Base-by-base conservation (phyloP, 2,888 invertebrate genomes). In the Drosophila meridionalis region DNA sequence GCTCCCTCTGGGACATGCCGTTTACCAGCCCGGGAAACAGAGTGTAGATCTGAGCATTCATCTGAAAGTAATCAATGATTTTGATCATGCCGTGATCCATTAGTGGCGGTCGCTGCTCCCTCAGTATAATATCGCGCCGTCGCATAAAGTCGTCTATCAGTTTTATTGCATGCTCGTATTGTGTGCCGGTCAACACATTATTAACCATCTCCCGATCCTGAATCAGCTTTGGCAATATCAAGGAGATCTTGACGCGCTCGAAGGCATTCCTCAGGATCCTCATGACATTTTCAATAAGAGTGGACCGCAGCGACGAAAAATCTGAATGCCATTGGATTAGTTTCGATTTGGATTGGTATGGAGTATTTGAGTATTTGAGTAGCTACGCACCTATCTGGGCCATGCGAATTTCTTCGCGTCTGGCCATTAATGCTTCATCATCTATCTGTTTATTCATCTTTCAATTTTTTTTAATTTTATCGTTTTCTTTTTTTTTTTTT, bases 11-110 rank as follows among this genome's bases (percentile, higher is more conserved):
- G 1, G 57, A 26, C 53, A 86, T 42, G 2, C 38, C 6, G 12
- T 69, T 65, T 9, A 62, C 14, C 30, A 61, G 52, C 5, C 6
- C 20, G 3, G 78, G 72, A 5, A 82, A 80, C 0, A 86, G 28
- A 0, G 56, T 14, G 28, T 68, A 56, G 43, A 88, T 82, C 4
- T 56, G 65, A 30, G 0, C 0, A 50, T 88, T 66, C 0, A 20
- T 48, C 52, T 82, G 89, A 36, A 87, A 88, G 45, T 65, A 87
- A 43, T 87, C 89, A 14, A 87, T 80, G 26, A 87, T 79, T 5
- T 57, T 36, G 11, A 88, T 69, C 59, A 82, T 75, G 9, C 82
- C 78, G 14, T 75, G 77, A 38, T 87, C 87, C 40, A 68, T 62
- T 14, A 87, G 47, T 0, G 86, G 84, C 2, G 68, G 43, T 3